Percentiles rank a stretch among this genome's conserved stretches.
phyloP scores from a whole-genome alignment of 2,888 invertebrate genomes.

The Lithophane ornitopus region DNA sequence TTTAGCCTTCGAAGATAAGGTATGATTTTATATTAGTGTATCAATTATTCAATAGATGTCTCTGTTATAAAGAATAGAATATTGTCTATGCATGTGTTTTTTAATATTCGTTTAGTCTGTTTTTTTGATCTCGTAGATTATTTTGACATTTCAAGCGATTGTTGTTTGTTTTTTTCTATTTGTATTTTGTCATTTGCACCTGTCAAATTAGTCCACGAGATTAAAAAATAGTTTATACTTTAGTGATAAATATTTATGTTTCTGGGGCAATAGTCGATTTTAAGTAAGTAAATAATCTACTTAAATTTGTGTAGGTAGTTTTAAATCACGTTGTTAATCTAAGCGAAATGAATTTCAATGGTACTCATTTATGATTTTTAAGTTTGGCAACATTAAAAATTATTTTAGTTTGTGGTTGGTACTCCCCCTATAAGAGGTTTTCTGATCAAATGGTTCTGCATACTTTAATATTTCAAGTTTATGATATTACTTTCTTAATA shows the following conservation, averaged over 20 bases:
- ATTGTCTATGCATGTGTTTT: background rate
- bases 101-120: background rate
- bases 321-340: background rate
- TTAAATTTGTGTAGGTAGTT: background rate
- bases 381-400: conserved; percentile 21
- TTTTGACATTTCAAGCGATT: too few species aligned
- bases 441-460: conserved; percentile 7
- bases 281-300: background rate
- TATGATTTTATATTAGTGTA: background rate
- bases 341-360: conserved; percentile 6
- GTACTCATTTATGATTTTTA: conserved; percentile 4
- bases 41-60: conserved; percentile 28
- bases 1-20: background rate
- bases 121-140: too few species aligned
- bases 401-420: conserved; percentile 20
- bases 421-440: background rate
- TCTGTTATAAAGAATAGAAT: background rate
- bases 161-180: too few species aligned
- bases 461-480: background rate
- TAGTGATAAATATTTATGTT: background rate
- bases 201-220: too few species aligned
- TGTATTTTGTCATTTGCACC: too few species aligned
- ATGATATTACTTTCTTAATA: too few species aligned
- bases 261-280: background rate
- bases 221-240: too few species aligned